phyloP scores from a whole-genome alignment of 1,140 invertebrate genomes.

The Spodoptera frugiperda region DNA sequence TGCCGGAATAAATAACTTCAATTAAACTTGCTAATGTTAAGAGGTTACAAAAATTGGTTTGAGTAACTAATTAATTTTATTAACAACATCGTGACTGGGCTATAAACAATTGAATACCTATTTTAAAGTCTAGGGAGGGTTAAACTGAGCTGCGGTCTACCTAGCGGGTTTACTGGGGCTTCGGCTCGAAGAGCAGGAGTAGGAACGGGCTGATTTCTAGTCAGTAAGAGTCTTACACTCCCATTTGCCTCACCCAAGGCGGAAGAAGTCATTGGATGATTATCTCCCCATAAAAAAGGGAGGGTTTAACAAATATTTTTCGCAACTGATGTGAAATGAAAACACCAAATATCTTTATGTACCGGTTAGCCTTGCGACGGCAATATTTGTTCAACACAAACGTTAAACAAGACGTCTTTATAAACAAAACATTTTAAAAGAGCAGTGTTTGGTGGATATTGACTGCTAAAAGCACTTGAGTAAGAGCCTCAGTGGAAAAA shows the following conservation, averaged over 20 bases:
- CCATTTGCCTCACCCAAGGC: no score
- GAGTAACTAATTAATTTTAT: constrained; percentile 24
- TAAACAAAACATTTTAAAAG: constrained; percentile 48
- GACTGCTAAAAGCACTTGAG: constrained; percentile 59
- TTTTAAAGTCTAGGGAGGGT: not conserved
- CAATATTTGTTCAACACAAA: constrained; percentile 68
- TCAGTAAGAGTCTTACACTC: no score
- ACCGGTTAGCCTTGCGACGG: constrained; percentile 57
- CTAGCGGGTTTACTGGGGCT: no score
- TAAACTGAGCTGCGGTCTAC: no score
- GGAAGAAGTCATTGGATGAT: no score
- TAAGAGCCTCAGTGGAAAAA: constrained; percentile 33
- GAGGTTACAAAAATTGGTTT: constrained; percentile 21
- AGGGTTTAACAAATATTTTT: not conserved
- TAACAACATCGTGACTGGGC: not conserved
- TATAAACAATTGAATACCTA: constrained; percentile 7
- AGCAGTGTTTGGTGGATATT: constrained; percentile 23
- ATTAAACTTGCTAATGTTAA: constrained; percentile 23
- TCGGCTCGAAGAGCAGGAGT: no score
- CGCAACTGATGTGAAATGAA: constrained; percentile 31
- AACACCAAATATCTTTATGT: constrained; percentile 55
- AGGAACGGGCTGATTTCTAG: no score
- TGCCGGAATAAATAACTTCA: constrained; percentile 5
- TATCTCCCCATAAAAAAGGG: no score
- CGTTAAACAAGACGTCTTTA: constrained; percentile 56